These are phyloP conservation scores for Sericinus montela DNA, from an alignment of 2,888 invertebrate species.

Conservation along the genomic window DNA sequence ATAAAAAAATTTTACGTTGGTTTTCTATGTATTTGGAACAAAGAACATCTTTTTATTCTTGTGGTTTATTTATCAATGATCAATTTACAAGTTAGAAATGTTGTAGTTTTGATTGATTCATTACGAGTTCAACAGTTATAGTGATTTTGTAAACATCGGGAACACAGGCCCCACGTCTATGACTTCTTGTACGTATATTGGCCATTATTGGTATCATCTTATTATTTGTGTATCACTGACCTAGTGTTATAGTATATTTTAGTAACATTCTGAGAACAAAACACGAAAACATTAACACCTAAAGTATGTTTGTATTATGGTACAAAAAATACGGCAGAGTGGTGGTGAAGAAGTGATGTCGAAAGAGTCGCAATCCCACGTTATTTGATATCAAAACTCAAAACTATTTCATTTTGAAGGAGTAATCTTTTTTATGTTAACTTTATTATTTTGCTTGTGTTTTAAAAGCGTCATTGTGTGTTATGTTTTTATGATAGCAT, in stretches of 20 bases:
- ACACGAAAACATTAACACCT: slow-evolving; percentile 47
- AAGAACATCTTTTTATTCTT: slow-evolving; percentile 39
- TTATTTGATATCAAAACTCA: slow-evolving; percentile 19
- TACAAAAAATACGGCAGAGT: slow-evolving; percentile 17
- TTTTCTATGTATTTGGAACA: slow-evolving; percentile 71
- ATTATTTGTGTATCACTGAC: slow-evolving; percentile 36
- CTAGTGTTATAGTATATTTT: slow-evolving; percentile 32
- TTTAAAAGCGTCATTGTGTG: slow-evolving; percentile 7
- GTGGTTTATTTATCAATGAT: slow-evolving; percentile 51
- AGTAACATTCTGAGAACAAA: slow-evolving; percentile 29
- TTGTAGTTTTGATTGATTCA: slow-evolving; percentile 55
- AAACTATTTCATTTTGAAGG: slow-evolving; percentile 17
- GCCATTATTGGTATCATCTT: slow-evolving; percentile 47
- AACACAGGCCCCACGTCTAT: slow-evolving; percentile 75
- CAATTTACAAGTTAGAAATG: slow-evolving; percentile 55
- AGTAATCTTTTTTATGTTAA: slow-evolving; percentile 2
- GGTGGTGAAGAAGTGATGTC: slow-evolving; percentile 45
- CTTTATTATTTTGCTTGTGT: neutral
- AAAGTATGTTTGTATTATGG: slow-evolving; percentile 25
- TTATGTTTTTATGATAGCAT: slow-evolving; percentile 19
- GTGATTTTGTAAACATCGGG: slow-evolving; percentile 76
- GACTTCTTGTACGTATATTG: slow-evolving; percentile 75
- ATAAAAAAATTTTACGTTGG: slow-evolving; percentile 57
- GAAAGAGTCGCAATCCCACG: slow-evolving; percentile 28
- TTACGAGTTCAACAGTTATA: slow-evolving; percentile 49